phyloP scores from a whole-genome alignment of 30 jellyfish, hydroid and myxozoan species.

The Sanderia malayensis region DNA sequence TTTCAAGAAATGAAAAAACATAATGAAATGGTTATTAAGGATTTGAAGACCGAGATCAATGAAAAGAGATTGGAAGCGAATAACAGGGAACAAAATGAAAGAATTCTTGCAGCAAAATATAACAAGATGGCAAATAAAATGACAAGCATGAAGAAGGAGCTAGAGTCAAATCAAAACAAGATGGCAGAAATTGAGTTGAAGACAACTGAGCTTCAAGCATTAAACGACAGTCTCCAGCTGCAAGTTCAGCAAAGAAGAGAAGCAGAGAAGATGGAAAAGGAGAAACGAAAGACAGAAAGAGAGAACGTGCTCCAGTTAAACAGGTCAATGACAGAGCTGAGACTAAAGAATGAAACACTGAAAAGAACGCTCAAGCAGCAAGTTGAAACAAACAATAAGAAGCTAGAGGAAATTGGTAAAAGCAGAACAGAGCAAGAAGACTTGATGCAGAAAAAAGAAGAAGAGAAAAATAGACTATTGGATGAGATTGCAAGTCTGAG shows the following conservation, averaged over 20 bases:
- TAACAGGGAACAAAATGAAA: not conserved
- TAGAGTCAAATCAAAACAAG: not conserved
- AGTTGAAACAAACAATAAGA: not conserved
- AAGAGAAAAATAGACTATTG: not conserved
- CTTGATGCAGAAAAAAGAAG: not conserved
- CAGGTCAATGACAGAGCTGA: not conserved
- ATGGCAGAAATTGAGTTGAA: not conserved
- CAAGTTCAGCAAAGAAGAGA: not conserved
- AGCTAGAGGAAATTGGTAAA: not conserved
- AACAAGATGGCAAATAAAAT: not conserved
- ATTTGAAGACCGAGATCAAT: not conserved
- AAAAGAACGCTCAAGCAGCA: not conserved
- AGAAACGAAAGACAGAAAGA: not conserved
- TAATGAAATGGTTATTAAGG: not conserved
- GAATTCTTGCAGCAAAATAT: not conserved
- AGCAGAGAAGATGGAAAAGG: not conserved
- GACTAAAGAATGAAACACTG: not conserved
- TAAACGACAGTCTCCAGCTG: not conserved
- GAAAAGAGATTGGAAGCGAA: not conserved
- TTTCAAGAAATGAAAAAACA: not conserved
- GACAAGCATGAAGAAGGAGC: not conserved
- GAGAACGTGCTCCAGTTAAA: not conserved
- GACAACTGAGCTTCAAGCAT: not conserved
- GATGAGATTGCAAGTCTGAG: not conserved
- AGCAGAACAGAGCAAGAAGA: not conserved